Base-by-base conservation (phyloP, 2,888 invertebrate genomes). In the Rutpela maculata region DNA sequence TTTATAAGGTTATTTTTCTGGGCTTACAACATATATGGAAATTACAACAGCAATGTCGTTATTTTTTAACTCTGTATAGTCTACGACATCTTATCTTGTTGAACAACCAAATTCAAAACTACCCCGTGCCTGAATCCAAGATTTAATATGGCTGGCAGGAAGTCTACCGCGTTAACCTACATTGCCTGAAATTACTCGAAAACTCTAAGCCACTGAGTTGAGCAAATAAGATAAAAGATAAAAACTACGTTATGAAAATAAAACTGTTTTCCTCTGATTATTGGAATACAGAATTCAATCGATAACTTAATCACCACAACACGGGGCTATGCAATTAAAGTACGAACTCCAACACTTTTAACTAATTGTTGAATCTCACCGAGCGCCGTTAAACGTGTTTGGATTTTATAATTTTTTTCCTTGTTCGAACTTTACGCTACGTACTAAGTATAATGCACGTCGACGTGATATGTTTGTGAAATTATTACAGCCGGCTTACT, bases 381-480 rank as follows among this genome's bases (percentile, higher is more conserved):
- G 63, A 67, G 68, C 22, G 57, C 71, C 56, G 19, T 65, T 59
- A 59, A 65, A 78, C 78, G 78, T 78, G 78, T 75, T 73, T 75
- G 75, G 73, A 62, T 50, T 71, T 67, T 50, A 43, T 57, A 72
- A 62, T 57, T 73, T 62, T 72, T 78, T 75, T 76, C 72, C 62
- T 78, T 60, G 57, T 18, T 22, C 59, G 11, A 22, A 59, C 59
- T 59, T 59, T 10, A 59, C 59, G 15, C 15, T n/a, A 35, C 31
- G 31, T 35, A 43, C 12, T 43, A 43, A 43, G 12, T 43, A 43
- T 11, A 43, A 43, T 43, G 43, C 43, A n/a, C 15, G n/a, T 17
- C n/a, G 50, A 50, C n/a, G 50, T n/a, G n/a, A 50, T 50, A 6
- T 12, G 12, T 50, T 50, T 50, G n/a, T n/a, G 3, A 7, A 50